Percentiles rank a stretch among this genome's conserved stretches.
Conservation (phyloP, 37 sponge, comb jelly and placozoan genomes). For the Beroe forskalii region DNA sequence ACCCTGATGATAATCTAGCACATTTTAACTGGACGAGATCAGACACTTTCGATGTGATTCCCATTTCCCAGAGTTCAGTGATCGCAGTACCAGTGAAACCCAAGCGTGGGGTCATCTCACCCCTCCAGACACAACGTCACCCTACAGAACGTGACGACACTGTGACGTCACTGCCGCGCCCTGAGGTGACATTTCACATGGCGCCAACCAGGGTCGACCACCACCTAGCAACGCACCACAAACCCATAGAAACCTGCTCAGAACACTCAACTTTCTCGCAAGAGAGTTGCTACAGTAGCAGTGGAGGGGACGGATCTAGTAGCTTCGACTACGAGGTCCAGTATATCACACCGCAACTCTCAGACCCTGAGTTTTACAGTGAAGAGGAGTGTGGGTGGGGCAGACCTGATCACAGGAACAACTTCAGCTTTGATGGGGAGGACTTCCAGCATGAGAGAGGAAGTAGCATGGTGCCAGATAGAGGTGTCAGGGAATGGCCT, state of each 20-base stretch:
- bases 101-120: not conserved
- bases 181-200: not conserved
- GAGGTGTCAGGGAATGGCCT: not conserved
- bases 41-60: conserved; percentile 64
- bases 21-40: conserved; percentile 31
- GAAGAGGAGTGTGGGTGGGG: not conserved
- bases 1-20: not conserved
- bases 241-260: conserved; percentile 12
- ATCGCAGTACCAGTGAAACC: conserved; percentile 54
- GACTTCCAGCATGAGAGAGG: not conserved
- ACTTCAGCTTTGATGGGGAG: not conserved
- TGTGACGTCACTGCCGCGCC: not conserved
- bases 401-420: not conserved
- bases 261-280: conserved; percentile 41
- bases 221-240: not conserved
- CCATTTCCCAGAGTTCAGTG: not conserved
- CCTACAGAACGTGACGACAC: conserved; percentile 33
- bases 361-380: conserved; percentile 2
- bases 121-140: not conserved
- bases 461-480: not conserved
- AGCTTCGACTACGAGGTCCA: conserved; percentile 59
- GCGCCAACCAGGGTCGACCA: not conserved
- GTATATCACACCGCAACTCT: conserved; percentile 42
- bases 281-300: not conserved
- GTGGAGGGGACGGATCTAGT: not conserved